Conservation (phyloP, 2,113 vertebrate genomes). For the Oriolus oriolus region DNA sequence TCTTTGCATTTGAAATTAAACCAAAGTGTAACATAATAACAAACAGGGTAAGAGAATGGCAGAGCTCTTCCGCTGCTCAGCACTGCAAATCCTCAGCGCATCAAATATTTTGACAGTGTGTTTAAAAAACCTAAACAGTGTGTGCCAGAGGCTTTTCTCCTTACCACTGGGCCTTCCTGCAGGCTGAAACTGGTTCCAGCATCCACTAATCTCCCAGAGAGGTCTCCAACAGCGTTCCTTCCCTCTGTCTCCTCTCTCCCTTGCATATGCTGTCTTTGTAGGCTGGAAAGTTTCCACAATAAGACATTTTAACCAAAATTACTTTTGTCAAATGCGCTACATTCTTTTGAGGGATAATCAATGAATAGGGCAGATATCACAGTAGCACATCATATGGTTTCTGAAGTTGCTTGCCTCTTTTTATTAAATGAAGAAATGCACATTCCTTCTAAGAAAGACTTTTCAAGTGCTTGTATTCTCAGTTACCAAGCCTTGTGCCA, state of each 20-base stretch:
- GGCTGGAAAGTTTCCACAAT: slow-evolving; percentile 66
- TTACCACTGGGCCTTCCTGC: slow-evolving; percentile 69
- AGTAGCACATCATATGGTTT: neutral
- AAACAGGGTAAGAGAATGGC: neutral
- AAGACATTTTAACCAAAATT: slow-evolving; percentile 22
- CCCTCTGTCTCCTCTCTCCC: slow-evolving; percentile 70
- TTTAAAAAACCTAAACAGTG: neutral
- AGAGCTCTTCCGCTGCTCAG: neutral
- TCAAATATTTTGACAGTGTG: neutral
- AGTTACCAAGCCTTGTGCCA: neutral
- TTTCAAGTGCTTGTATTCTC: neutral
- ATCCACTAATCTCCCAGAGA: slow-evolving; percentile 65
- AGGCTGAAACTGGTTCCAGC: slow-evolving; percentile 62
- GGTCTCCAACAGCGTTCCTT: slow-evolving; percentile 66
- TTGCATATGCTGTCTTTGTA: slow-evolving; percentile 72
- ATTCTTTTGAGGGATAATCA: neutral
- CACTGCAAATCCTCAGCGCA: neutral
- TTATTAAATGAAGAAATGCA: neutral
- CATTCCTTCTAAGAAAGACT: neutral
- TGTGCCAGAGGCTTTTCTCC: slow-evolving; percentile 9
- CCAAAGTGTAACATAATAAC: neutral
- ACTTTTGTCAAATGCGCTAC: neutral
- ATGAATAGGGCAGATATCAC: neutral
- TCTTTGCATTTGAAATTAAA: neutral
- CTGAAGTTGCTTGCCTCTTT: neutral